A percentile compares a stretch with the other conserved stretches of the same genome.
Conservation (phyloP, 2,113 vertebrate species). For the Proteles cristata region DNA sequence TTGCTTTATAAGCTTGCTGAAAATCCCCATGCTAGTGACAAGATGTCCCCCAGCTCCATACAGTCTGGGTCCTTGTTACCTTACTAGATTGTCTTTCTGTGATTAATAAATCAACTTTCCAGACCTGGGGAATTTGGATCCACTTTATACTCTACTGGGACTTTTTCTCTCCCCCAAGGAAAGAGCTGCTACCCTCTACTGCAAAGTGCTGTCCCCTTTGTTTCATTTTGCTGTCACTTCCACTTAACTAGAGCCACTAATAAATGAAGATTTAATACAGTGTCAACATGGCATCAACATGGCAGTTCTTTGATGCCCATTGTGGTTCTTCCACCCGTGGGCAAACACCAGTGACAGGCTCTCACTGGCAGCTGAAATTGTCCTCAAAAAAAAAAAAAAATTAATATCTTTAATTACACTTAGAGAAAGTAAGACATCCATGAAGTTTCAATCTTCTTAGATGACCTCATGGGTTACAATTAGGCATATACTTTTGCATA, state of each 20-base stretch:
- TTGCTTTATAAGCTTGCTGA: neutral
- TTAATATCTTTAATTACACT: conserved; percentile 87
- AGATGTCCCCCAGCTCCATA: neutral
- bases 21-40: neutral
- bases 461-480: conserved; percentile 84
- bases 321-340: neutral
- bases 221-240: neutral
- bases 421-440: conserved; percentile 81
- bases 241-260: neutral
- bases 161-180: neutral
- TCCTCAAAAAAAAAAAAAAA: conserved; percentile 64
- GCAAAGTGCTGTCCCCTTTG: neutral
- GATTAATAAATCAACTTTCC: neutral
- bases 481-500: conserved; percentile 87
- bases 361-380: conserved; percentile 43
- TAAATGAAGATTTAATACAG: neutral
- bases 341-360: neutral
- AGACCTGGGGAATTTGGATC: neutral
- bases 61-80: neutral
- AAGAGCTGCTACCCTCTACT: neutral
- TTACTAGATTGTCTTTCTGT: neutral
- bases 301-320: accelerated
- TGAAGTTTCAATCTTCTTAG: conserved; percentile 85
- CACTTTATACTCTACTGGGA: neutral
- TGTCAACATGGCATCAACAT: neutral